Evolutionary conservation across 92 coral and sea anemone species (phyloP).

Genomic region (Epizoanthus rinbou): DNA sequence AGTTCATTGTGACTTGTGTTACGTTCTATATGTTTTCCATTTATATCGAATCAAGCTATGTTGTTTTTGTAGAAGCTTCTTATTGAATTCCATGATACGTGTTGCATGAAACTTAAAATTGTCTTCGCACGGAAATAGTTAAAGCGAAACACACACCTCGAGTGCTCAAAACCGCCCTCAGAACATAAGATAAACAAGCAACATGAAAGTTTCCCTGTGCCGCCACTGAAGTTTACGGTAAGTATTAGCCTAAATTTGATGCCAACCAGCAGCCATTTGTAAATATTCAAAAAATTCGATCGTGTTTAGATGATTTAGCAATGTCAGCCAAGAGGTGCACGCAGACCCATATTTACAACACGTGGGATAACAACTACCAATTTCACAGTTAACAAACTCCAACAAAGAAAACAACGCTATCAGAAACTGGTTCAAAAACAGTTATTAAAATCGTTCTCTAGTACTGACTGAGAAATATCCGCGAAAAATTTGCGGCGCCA

Average conservation of each 20-base stretch:
- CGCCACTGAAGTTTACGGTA: neutral
- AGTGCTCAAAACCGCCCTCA: constrained; percentile 22
- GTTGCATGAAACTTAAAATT: neutral
- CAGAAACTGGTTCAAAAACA: neutral
- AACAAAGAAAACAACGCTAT: neutral
- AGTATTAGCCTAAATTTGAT: neutral
- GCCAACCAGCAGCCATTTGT: neutral
- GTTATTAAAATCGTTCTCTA: neutral
- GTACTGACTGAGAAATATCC: neutral
- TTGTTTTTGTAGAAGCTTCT: neutral
- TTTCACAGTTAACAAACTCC: neutral
- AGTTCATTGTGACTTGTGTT: neutral
- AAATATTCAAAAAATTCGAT: neutral
- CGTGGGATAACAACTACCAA: neutral
- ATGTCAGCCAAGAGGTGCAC: neutral
- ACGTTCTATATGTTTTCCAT: neutral
- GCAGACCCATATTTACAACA: neutral
- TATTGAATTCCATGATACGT: neutral
- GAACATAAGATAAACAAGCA: neutral
- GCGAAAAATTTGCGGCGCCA: neutral
- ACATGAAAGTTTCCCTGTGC: neutral
- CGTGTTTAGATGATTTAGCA: neutral
- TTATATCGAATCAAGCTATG: neutral
- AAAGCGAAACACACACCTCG: neutral
- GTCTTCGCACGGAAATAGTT: constrained; percentile 10